Evolutionary conservation across 2,113 vertebrate genomes (phyloP).

Genomic region (Saccopteryx bilineata): DNA sequence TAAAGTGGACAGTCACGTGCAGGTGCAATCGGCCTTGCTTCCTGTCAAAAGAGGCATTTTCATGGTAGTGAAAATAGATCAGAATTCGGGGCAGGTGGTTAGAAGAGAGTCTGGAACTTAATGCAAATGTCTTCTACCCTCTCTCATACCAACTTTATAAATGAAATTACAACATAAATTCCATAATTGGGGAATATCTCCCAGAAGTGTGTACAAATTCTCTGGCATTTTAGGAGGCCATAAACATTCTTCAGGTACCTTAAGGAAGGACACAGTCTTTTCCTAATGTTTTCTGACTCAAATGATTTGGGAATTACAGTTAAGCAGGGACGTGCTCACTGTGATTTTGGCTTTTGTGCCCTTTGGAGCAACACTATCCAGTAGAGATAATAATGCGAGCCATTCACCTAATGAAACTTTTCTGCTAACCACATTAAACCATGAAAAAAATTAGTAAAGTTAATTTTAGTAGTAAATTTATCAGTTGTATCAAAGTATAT

Average conservation of each 20-base stretch:
- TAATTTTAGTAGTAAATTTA: neutral
- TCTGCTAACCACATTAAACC: neutral
- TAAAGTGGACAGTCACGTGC: accelerated
- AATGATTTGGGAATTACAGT: neutral
- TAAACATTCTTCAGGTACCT: neutral
- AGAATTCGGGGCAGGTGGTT: neutral
- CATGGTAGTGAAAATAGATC: neutral
- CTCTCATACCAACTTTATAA: neutral
- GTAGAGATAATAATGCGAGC: neutral
- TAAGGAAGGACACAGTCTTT: neutral
- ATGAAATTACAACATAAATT: neutral
- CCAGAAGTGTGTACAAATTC: neutral
- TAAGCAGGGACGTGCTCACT: neutral
- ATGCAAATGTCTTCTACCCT: neutral
- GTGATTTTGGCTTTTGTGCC: neutral
- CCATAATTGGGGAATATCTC: neutral
- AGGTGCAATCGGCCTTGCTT: accelerated
- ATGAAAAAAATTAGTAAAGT: neutral
- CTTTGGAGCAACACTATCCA: neutral
- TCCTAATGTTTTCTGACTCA: neutral
- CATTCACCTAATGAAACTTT: neutral
- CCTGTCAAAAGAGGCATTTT: neutral
- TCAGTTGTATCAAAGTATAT: neutral
- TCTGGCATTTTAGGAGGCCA: neutral
- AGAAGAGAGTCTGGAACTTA: neutral